phyloP scores from a whole-genome alignment of 2,113 vertebrate genomes.

The Lontra canadensis region DNA sequence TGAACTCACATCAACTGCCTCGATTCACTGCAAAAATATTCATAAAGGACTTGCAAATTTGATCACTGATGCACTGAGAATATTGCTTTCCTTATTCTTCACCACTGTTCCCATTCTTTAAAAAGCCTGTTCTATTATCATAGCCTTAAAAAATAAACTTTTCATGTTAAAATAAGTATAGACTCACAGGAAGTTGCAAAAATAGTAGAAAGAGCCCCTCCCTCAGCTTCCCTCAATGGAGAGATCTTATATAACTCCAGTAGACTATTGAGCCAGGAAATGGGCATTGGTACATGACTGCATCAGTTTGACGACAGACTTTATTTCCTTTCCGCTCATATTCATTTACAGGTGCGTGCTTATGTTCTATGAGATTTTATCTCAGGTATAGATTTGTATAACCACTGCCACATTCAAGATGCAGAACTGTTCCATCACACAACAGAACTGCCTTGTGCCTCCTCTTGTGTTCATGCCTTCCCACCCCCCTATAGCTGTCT shows the following conservation, averaged over 20 bases:
- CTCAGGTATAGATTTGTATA: not conserved
- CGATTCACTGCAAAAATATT: not conserved
- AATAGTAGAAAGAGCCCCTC: not conserved
- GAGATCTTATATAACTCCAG: not conserved
- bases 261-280: not conserved
- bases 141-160: not conserved
- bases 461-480: not conserved
- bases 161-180: conserved; percentile 2
- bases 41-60: not conserved
- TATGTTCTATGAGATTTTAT: not conserved
- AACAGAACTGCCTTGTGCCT: not conserved
- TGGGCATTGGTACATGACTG: not conserved
- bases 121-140: not conserved
- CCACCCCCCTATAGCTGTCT: not conserved
- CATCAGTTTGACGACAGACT: not conserved
- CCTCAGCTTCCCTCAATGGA: not conserved
- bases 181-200: not conserved
- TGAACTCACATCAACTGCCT: not conserved
- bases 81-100: not conserved
- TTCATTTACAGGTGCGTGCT: too few relatives aligned
- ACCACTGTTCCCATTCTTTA: not conserved
- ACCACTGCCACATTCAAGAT: not conserved
- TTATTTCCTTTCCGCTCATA: not conserved
- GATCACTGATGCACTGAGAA: not conserved
- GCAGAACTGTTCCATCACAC: not conserved